Evolutionary conservation across 2,113 vertebrate genomes (phyloP), one percentile per base, ranked within the genome.

Genomic region (Leptobrachium leishanense): DNA sequence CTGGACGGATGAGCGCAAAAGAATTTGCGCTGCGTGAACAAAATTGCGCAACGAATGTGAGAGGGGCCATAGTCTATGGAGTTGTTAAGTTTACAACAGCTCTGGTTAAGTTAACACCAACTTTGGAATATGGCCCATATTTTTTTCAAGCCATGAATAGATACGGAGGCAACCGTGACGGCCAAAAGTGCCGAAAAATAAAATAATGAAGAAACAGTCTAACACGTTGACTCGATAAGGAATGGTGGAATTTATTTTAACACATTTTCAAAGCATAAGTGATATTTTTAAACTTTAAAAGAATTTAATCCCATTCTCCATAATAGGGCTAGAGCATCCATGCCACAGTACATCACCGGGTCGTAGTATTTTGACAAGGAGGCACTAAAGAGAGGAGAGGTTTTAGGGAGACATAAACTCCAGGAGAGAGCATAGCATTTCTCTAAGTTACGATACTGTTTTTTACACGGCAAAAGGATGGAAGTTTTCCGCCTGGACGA

Each of bases 401-500:
- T 43, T 81, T 81, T 81, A 81, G 43, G 68, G 53, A 68, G 53
- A 20, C 50, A 68, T 81, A 81, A 74, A 81, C 20, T 65, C 62
- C 12, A 68, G 43, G 8, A 12, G 42, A 40, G 39, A 42, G 44
- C 64, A 74, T n/a, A 54, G 67, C 78, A 62, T 74, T 74, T 62
- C 64, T 74, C 70, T 79, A 44, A 66, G 72, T 81, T 81, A 81
- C 50, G 44, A 74, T 43, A 10, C 54, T 13, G 59, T 81, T 40
- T 81, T 74, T 81, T 74, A 81, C 54, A 62, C 31, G 46, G 12
- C 54, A 81, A 81, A 81, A 81, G 55, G 72, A 74, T 42, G 43
- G 44, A 68, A 62, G 62, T 50, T 68, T 67, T 68, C 72, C 67
- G 78, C 72, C 63, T 74, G 5, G 13, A 20, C 59, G 72, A 74